Evolutionary conservation across 2,888 invertebrate species (phyloP).

Genomic region (Dasysyrphus tricinctus): DNA sequence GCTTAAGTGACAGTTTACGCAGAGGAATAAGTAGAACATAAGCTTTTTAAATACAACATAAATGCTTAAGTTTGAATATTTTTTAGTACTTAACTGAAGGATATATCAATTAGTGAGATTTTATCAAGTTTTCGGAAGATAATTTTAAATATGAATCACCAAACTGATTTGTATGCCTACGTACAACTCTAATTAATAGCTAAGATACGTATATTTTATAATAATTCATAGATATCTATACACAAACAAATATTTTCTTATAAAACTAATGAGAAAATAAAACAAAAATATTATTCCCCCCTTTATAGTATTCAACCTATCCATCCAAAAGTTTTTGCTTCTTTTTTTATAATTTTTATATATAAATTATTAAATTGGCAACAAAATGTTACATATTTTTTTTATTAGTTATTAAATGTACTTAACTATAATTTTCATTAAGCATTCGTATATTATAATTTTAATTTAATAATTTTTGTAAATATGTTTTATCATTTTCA

Average conservation of each 20-base stretch:
- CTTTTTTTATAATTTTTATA: slow-evolving; percentile 39
- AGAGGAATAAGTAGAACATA: no score
- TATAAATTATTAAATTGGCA: slow-evolving; percentile 35
- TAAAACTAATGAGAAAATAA: neutral
- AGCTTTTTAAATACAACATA: no score
- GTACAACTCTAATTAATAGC: no score
- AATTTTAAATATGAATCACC: no score
- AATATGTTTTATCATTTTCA: slow-evolving; percentile 52
- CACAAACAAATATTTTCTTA: neutral
- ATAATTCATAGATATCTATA: neutral
- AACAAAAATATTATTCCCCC: neutral
- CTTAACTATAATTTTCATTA: neutral
- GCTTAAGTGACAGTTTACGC: no score
- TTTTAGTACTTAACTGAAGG: no score
- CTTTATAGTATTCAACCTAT: neutral
- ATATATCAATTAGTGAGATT: no score
- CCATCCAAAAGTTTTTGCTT: slow-evolving; percentile 10
- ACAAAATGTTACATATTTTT: neutral
- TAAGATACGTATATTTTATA: no score
- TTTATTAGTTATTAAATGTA: slow-evolving; percentile 21
- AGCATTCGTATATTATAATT: slow-evolving; percentile 47
- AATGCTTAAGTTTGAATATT: no score
- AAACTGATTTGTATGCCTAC: no score
- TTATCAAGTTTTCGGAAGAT: no score
- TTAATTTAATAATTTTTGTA: slow-evolving; percentile 42